Evolutionary conservation across 2,888 invertebrate species (phyloP), one percentile per base, ranked within the genome.

Genomic region (Eristalis arbustorum): DNA sequence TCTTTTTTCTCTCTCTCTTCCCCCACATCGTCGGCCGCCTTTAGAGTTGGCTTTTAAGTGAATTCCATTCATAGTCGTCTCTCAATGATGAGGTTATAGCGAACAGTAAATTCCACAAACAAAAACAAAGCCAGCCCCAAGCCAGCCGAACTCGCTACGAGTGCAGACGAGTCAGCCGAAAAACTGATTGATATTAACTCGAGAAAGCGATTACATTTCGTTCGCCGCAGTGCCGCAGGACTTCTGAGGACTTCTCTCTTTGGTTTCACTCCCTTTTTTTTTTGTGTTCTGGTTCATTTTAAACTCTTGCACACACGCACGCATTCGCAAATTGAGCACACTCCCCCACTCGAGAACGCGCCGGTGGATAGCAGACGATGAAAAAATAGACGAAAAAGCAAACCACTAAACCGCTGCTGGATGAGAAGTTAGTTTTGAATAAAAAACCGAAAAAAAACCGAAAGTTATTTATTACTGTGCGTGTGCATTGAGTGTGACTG

Each of bases 71-170:
- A 88, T 63, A 83, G 75, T 83, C 71, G 72, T 63, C 71, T 63
- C 71, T 75, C 67, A 79, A 87, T 75, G 79, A 79, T 72, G 78
- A 75, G 83, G 83, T 79, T 79, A 87, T 83, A 87, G 87, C 87
- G 78, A 79, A 83, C 63, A 78, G 56, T 82, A 78, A 69, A 49
- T 49, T 56, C n/a, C 2, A 71, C 59, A 62, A 6, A 61, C 42
- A 78, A 69, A 76, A 76, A 61, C 13, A 67, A 56, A 57, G n/a
- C n/a, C n/a, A 49, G 18, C 18, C 49, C 49, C 49, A 49, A 49
- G n/a, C n/a, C n/a, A 49, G 49, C 49, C 49, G 37, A 37, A 31
- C 31, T 31, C 31, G 31, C 8, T 31, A 31, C 31, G 37, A 37
- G 37, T 37, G 37, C 37, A 37, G 37, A 37, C 13, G n/a, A 37